Evolutionary conservation across 2,797 vertebrate genomes (phyloP), one percentile per base, ranked within the genome.

Genomic region (Danio choprae): DNA sequence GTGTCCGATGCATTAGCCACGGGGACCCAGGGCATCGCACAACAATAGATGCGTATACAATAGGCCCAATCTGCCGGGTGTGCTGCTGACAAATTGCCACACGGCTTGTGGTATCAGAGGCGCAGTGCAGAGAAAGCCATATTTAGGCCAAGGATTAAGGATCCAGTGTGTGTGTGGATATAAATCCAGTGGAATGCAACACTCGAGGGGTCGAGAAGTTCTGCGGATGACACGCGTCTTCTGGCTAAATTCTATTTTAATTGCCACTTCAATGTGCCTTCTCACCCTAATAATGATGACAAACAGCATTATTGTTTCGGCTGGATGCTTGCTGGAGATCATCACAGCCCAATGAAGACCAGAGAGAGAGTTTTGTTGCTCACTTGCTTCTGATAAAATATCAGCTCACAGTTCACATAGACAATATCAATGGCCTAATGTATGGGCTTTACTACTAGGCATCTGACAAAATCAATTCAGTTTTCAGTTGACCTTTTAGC

Each of bases 181-280:
- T 85, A 84, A 85, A 86, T 84, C 77, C 48, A 56, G 59, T 41
- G 65, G 40, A 79, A 72, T 48, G 59, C 71, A 50, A 43, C 69
- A 20, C 22, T 48, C 51, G 50, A 69, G 75, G 46, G 73, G 67
- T 58, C 29, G 18, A 38, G 78, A 58, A 43, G 18, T 73, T 80
- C 55, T 75, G 80, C 84, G 87, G 82, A 88, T 86, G 90, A 90
- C 86, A 84, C 82, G 80, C 62, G 77, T 87, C 88, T 84, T 89
- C 87, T 85, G 73, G 85, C 84, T 86, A 89, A 85, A 86, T 83
- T 74, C 83, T 86, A 86, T 90, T 89, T 90, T 92, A 91, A 93
- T 91, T 89, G 88, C 89, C 83, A 83, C 81, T 89, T 85, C 29
- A 68, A 60, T 71, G 86, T 89, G 86, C 77, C 89, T 90, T 86